These are phyloP conservation scores for Solenopsis invicta DNA, from an alignment of 1,140 invertebrate genomes.

Conservation along the genomic window DNA sequence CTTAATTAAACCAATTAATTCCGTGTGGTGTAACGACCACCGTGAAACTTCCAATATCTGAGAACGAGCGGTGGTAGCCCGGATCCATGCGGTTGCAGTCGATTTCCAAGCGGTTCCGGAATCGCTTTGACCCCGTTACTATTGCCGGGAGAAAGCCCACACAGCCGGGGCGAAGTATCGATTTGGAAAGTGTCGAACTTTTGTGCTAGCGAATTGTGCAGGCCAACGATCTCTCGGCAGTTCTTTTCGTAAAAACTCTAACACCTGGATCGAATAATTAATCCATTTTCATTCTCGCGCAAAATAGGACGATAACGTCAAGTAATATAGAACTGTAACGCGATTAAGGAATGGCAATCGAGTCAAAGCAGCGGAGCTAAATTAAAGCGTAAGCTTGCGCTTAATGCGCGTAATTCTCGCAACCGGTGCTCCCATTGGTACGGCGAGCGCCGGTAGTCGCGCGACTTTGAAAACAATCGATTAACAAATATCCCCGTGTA, in stretches of 20 bases:
- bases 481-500: conserved; percentile 76
- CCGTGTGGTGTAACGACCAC: conserved; percentile 56
- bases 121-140: conserved; percentile 62
- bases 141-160: conserved; percentile 57
- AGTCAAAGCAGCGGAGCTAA: background rate
- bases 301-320: background rate
- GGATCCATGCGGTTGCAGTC: conserved; percentile 34
- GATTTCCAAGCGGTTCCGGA: conserved; percentile 43
- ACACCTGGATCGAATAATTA: conserved; percentile 21
- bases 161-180: conserved; percentile 57
- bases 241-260: background rate
- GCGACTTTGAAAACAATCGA: conserved; percentile 69
- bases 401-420: conserved; percentile 56
- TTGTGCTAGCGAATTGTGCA: conserved; percentile 43
- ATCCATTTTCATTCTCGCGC: conserved; percentile 4
- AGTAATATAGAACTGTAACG: background rate
- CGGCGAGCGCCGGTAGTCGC: background rate
- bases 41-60: conserved; percentile 69
- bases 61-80: conserved; percentile 49
- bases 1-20: conserved; percentile 77
- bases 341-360: conserved; percentile 20
- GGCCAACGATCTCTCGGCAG: conserved; percentile 11
- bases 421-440: background rate
- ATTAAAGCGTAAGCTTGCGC: conserved; percentile 33
- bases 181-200: conserved; percentile 68